Evolutionary conservation across 2,113 vertebrate species (phyloP).

Genomic region (Haliaeetus leucogaster): DNA sequence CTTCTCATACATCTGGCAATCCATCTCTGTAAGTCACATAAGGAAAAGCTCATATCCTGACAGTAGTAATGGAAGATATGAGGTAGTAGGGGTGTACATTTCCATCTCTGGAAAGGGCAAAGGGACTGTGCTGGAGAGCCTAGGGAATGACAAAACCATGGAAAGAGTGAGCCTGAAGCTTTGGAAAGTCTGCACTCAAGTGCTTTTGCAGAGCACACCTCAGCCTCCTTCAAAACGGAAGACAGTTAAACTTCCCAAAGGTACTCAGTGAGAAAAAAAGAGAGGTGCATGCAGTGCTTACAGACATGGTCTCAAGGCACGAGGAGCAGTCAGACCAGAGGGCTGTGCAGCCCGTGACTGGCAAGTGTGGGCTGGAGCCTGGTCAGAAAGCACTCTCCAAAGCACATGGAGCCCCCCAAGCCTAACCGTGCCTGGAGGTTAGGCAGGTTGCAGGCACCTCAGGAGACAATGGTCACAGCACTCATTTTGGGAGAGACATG

Average conservation of each 20-base stretch:
- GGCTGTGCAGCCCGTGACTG: not conserved
- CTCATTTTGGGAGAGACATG: not conserved
- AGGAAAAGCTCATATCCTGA: not conserved
- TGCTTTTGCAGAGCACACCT: not conserved
- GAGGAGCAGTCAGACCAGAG: not conserved
- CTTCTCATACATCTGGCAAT: not conserved
- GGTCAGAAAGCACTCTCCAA: not conserved
- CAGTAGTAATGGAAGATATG: not conserved
- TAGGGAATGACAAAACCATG: not conserved
- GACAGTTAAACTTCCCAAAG: not conserved
- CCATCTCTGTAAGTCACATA: not conserved
- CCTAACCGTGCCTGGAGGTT: rapidly evolving
- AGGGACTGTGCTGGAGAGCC: not conserved
- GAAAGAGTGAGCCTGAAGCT: not conserved
- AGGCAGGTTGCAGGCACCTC: not conserved
- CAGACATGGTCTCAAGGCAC: not conserved
- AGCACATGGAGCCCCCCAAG: not conserved
- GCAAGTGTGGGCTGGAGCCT: not conserved
- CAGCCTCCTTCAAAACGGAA: not conserved
- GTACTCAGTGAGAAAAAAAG: not conserved
- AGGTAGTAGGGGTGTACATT: not conserved
- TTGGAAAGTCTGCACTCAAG: not conserved
- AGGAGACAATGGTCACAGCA: not conserved
- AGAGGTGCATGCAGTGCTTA: not conserved
- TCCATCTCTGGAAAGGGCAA: not conserved